Base-by-base conservation (phyloP, 2,888 invertebrate species). In the Lasioglossum malachurum region DNA sequence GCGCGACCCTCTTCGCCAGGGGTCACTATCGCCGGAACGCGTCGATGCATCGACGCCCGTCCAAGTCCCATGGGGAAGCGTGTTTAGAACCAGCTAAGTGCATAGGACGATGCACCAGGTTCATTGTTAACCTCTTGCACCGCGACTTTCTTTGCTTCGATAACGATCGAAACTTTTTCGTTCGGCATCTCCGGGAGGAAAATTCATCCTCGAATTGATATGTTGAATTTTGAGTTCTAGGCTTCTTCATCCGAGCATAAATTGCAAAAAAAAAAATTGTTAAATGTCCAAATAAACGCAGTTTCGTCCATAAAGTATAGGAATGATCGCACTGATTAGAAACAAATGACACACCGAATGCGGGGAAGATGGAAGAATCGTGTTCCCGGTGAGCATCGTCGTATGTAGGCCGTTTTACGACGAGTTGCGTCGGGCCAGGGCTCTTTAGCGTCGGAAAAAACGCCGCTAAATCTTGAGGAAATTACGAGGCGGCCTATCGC, bases 321-420 rank as follows among this genome's bases (percentile, higher is more conserved):
- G 49, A 83, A 92, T 91, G 92, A 92, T 92, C 90, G 90, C 90
- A 83, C 92, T 89, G 92, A 92, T 92, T 92, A 92, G 89, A 84
- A 89, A 87, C 38, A 87, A 53, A 53, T 53, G 23, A 53, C 53
- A 79, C 88, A 83, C 76, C 67, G 83, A 87, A 83, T 84, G 88
- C 60, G 7, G 74, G 46, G 81, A 84, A 86, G 90, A 92, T 90
- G 91, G 89, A 88, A 88, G 89, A 92, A 87, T 73, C 90, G 85
- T 88, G 88, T 91, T 88, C 83, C 80, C 83, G 84, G 82, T 82
- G 10, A n/a, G 38, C 10, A 8, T 60, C 73, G 69, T 78, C 82
- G 90, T 87, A n/a, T 23, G 87, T 90, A 91, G 91, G 77, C 88
- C 82, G 87, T 77, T 89, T 91, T 91, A 91, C 84, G 82, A 78